Base-by-base conservation (phyloP, 2,888 invertebrate species). In the Oegoconia quadripuncta region DNA sequence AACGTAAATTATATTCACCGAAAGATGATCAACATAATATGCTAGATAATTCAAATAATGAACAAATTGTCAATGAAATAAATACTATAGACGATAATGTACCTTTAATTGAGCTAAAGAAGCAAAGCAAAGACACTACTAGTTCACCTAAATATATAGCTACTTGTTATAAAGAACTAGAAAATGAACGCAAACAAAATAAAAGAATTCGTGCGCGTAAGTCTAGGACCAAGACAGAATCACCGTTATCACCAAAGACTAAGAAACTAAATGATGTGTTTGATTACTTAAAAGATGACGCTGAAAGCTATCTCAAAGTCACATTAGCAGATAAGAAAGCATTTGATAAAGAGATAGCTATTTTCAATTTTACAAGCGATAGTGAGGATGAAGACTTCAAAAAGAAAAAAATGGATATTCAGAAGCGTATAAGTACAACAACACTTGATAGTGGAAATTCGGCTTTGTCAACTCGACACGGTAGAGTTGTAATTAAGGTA, bases 1-100 rank as follows among this genome's bases (percentile, higher is more conserved):
- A 74, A 54, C 73, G 83, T 11, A 84, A 83, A 50, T 58, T 86
- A 3, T 86, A 81, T 39, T 83, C 83, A 1, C 75, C 79, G 0
- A 80, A 79, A 62, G 61, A 72, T 31, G 71, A 64, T 36, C 41
- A n/a, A n/a, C n/a, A 57, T 46, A 59, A 23, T 50, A 27, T 28
- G 1, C 13, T 16, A 14, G 13, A 16, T n/a, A 22, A 33, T 26
- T 13, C 17, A 36, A 3, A 25, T 34, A 2, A 28, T 23, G 13
- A 14, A 34, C 14, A 27, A 31, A 13, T 17, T 4, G 13, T 27
- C 2, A 14, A 18, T 33, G 33, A 22, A 22, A 25, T 15, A 11
- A 22, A 1, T 17, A 3, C 22, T 9, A 16, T 28, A 17, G 48
- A 52, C 3, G 46, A 63, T 12, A 52, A 59, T 20, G 41, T 42